Evolutionary conservation across 2,888 invertebrate species (phyloP).

Genomic region (Oxycera nigricornis): DNA sequence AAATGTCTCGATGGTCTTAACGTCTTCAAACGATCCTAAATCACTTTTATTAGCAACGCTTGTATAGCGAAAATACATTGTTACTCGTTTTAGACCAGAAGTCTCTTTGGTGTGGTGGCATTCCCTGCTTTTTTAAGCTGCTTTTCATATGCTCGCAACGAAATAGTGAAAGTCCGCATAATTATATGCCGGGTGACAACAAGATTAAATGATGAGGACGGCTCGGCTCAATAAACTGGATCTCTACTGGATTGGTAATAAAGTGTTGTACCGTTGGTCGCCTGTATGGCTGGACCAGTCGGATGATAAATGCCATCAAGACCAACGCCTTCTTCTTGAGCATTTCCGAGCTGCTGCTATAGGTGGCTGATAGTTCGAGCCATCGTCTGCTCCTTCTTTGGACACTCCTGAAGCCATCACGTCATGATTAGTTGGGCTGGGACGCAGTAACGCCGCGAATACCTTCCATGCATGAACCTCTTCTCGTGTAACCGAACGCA

Average conservation of each 20-base stretch:
- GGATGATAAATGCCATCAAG: slow-evolving; percentile 6
- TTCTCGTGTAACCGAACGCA: background rate
- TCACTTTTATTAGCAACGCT: background rate
- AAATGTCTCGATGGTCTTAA: slow-evolving; percentile 9
- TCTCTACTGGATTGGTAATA: slow-evolving; percentile 2
- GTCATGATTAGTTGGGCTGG: background rate
- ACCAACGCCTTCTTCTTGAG: slow-evolving; percentile 18
- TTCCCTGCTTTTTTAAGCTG: too few relatives aligned
- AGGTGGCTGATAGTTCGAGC: too few relatives aligned
- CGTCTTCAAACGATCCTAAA: background rate
- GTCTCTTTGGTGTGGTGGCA: too few relatives aligned
- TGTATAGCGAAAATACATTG: too few relatives aligned
- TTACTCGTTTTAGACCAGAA: too few relatives aligned
- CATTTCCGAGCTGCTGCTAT: background rate
- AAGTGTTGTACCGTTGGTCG: background rate
- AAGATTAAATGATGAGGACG: background rate
- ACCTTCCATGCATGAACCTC: background rate
- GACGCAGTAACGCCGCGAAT: background rate
- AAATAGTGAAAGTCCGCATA: background rate
- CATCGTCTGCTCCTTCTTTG: background rate
- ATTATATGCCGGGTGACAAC: background rate
- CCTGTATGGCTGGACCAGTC: background rate
- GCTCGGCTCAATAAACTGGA: slow-evolving; percentile 10
- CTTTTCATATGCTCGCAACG: background rate
- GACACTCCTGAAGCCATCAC: background rate